Conservation (phyloP, 1,140 invertebrate genomes). For the Bombus pascuorum region DNA sequence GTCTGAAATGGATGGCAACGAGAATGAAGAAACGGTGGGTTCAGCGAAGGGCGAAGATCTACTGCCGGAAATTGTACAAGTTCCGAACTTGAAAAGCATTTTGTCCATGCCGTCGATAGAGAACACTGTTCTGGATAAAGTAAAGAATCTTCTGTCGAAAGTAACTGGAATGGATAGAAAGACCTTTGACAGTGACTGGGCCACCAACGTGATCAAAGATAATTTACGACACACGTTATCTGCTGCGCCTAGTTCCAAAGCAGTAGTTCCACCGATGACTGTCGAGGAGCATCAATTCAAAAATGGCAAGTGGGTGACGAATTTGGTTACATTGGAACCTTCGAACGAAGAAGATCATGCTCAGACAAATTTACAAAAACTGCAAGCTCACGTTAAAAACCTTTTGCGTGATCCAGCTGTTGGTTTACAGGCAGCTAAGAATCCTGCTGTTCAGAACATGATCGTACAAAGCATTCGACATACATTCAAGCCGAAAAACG, state of each 20-base stretch:
- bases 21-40: conserved; percentile 21
- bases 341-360: neutral
- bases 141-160: conserved; percentile 58
- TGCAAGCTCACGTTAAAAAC: conserved; percentile 43
- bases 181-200: conserved; percentile 42
- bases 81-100: conserved; percentile 66
- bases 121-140: conserved; percentile 60
- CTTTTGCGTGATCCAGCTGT: conserved; percentile 65
- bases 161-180: conserved; percentile 42
- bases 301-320: conserved; percentile 40
- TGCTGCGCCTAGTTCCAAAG: neutral
- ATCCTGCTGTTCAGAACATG: conserved; percentile 67
- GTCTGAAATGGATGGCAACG: neutral
- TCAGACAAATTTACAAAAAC: neutral
- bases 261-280: conserved; percentile 33
- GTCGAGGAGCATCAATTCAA: conserved; percentile 56
- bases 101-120: conserved; percentile 69
- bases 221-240: conserved; percentile 50
- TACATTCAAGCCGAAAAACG: conserved; percentile 48
- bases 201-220: conserved; percentile 49
- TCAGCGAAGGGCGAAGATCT: conserved; percentile 50
- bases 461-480: conserved; percentile 70
- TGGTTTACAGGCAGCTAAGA: conserved; percentile 46
- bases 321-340: conserved; percentile 35
- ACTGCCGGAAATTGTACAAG: conserved; percentile 66